Evolutionary conservation across 2,797 vertebrate species (phyloP).

Genomic region (Alectoris magna): DNA sequence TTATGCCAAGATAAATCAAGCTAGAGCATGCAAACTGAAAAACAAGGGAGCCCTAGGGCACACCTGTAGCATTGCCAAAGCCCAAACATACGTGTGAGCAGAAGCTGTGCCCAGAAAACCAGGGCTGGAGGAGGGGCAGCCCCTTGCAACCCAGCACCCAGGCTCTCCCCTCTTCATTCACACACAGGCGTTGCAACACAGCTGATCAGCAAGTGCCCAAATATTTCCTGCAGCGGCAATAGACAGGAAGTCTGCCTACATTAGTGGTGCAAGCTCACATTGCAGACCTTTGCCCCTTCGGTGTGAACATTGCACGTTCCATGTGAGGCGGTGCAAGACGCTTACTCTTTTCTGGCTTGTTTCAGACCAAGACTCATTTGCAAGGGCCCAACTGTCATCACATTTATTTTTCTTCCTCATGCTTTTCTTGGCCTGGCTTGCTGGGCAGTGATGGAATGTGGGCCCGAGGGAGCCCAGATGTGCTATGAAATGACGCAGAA

Average conservation of each 20-base stretch:
- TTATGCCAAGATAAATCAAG: neutral
- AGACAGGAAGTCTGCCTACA: conserved; percentile 32
- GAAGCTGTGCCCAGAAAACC: neutral
- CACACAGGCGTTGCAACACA: fast-evolving
- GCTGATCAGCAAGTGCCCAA: neutral
- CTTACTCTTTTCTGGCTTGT: conserved; percentile 24
- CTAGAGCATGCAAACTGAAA: neutral
- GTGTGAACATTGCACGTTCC: neutral
- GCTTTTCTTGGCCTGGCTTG: conserved; percentile 8
- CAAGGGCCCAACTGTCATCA: conserved; percentile 41
- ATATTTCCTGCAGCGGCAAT: neutral
- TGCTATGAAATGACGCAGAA: neutral
- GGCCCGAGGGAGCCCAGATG: conserved; percentile 9
- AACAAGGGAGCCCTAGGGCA: neutral
- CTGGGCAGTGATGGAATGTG: conserved; percentile 25
- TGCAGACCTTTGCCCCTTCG: conserved; percentile 30
- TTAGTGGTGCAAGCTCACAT: neutral
- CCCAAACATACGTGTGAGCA: neutral
- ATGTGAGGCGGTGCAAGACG: neutral
- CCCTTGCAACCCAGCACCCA: neutral
- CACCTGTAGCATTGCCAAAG: neutral
- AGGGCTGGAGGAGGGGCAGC: neutral
- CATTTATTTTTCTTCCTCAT: conserved; percentile 45
- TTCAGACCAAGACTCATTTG: conserved; percentile 37
- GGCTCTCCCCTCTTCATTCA: neutral